Evolutionary conservation across 2,888 invertebrate species (phyloP).

Genomic region (Clostera curtula): DNA sequence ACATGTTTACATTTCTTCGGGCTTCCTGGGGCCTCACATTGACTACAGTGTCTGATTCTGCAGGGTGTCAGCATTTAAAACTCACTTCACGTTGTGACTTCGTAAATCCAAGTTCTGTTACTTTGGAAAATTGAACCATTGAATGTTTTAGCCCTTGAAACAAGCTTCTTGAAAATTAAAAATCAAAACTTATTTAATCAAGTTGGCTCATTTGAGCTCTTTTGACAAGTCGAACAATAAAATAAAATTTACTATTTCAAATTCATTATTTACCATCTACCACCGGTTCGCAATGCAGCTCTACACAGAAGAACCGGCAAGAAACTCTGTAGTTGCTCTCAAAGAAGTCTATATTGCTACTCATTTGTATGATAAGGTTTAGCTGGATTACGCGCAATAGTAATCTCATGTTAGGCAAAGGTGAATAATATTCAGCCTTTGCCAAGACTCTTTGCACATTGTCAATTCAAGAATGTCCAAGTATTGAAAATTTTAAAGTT

Average conservation of each 20-base stretch:
- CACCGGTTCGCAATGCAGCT: no score
- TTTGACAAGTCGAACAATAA: no score
- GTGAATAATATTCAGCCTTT: slow-evolving; percentile 8
- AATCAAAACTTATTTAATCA: no score
- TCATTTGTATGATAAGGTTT: slow-evolving; percentile 7
- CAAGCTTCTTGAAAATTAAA: slow-evolving; percentile 7
- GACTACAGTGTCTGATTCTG: slow-evolving; percentile 5
- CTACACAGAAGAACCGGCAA: no score
- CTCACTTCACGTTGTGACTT: slow-evolving; percentile 7
- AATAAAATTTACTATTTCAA: no score
- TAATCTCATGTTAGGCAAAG: slow-evolving; percentile 6
- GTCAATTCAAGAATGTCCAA: slow-evolving; percentile 3
- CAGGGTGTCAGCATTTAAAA: slow-evolving; percentile 6
- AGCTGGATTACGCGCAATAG: slow-evolving; percentile 4
- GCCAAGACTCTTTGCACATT: slow-evolving; percentile 4
- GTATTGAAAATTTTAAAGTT: slow-evolving; percentile 4
- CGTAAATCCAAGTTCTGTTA: no score
- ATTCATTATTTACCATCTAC: no score
- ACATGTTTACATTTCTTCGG: slow-evolving; percentile 7
- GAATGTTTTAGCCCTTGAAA: slow-evolving; percentile 5
- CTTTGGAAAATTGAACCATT: slow-evolving; percentile 5
- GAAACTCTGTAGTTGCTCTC: no score
- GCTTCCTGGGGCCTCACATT: slow-evolving; percentile 5
- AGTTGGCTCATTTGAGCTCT: no score
- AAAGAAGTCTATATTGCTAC: slow-evolving; percentile 3